These are phyloP conservation scores for Ephestia elutella DNA, from an alignment of 1,140 invertebrate genomes.

Conservation along the genomic window DNA sequence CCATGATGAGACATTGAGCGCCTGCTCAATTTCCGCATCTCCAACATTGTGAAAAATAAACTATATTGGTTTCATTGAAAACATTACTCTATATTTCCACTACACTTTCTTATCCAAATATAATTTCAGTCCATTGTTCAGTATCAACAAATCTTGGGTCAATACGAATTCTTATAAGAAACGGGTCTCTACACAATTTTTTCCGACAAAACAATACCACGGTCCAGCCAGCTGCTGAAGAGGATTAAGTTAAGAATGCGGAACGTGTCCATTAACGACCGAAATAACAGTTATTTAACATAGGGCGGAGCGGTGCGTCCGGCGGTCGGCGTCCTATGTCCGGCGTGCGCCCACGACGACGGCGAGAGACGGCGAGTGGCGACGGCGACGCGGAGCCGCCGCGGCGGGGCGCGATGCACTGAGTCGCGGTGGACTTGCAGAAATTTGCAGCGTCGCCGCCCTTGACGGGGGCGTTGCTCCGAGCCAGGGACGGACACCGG, in stretches of 20 bases:
- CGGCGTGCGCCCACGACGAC: constrained; percentile 46
- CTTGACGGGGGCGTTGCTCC: constrained; percentile 72
- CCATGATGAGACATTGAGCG: constrained; percentile 61
- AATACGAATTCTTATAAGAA: constrained; percentile 36
- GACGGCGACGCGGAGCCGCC: constrained; percentile 60
- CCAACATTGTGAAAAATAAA: constrained; percentile 53
- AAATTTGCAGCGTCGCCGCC: constrained; percentile 74
- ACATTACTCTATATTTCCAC: constrained; percentile 26
- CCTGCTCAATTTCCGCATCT: constrained; percentile 55
- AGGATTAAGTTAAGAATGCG: constrained; percentile 57
- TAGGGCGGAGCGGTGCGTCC: constrained; percentile 48
- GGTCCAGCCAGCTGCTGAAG: constrained; percentile 33
- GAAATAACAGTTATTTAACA: constrained; percentile 70
- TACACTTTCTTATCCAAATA: constrained; percentile 57
- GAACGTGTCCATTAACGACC: constrained; percentile 66
- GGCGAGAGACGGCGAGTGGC: constrained; percentile 39
- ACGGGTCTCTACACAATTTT: constrained; percentile 29
- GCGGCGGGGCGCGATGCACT: constrained; percentile 72
- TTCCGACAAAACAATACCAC: constrained; percentile 29
- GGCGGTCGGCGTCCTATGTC: constrained; percentile 27
- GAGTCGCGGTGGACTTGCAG: constrained; percentile 67
- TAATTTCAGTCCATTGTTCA: constrained; percentile 45
- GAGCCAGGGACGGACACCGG: constrained; percentile 63
- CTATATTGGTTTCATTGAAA: constrained; percentile 4
- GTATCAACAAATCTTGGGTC: constrained; percentile 39